A percentile compares a stretch with the other conserved stretches of the same genome.
Evolutionary conservation across 2,113 vertebrate genomes (phyloP).

Genomic region (Trinectes maculatus): DNA sequence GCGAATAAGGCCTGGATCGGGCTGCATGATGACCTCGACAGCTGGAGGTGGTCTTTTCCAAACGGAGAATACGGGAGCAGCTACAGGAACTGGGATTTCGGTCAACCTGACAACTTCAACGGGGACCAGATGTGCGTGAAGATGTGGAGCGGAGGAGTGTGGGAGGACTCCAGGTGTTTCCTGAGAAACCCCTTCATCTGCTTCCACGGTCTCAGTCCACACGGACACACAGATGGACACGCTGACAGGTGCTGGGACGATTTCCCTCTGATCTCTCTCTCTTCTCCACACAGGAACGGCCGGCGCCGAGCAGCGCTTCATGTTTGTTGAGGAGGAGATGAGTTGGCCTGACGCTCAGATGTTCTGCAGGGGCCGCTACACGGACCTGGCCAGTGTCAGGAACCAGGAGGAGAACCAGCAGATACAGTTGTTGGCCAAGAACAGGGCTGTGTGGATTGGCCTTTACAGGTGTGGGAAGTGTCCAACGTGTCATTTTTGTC

Average conservation of each 20-base stretch:
- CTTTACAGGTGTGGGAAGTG: constrained; percentile 15
- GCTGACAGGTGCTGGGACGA: too few species aligned
- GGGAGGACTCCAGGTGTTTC: background rate
- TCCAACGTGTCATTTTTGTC: too few species aligned
- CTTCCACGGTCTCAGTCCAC: background rate
- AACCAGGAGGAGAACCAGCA: background rate
- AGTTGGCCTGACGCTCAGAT: background rate
- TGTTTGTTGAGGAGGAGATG: constrained; percentile 2
- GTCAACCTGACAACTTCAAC: constrained; percentile 19
- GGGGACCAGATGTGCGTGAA: constrained; percentile 22
- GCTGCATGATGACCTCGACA: constrained; percentile 14
- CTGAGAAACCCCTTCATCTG: constrained; percentile 27
- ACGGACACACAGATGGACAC: background rate
- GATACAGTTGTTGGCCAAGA: background rate
- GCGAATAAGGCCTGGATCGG: constrained; percentile 20
- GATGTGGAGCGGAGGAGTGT: background rate
- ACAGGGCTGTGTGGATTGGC: constrained; percentile 24
- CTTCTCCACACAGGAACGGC: background rate
- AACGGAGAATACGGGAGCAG: accelerated
- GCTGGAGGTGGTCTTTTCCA: constrained; percentile 25
- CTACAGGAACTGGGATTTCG: constrained; percentile 20
- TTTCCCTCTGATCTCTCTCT: background rate
- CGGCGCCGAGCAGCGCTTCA: background rate
- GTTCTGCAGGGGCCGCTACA: background rate
- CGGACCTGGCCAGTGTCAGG: background rate